A percentile compares a stretch with the other conserved stretches of the same genome.
Conservation (phyloP, 2,888 invertebrate genomes). For the Linnaemya vulpina region DNA sequence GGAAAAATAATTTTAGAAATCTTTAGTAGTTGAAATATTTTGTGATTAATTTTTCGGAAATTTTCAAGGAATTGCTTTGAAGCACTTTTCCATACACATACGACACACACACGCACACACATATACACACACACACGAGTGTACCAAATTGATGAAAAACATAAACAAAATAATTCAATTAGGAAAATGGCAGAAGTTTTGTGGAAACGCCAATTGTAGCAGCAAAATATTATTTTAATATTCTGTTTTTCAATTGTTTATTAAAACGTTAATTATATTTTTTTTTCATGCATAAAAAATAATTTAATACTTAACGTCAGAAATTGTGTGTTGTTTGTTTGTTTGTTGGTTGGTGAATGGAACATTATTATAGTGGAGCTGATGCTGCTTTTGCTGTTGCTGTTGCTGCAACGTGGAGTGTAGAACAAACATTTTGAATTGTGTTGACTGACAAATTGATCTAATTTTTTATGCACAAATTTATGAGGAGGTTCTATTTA, state of each 20-base stretch:
- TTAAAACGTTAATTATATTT: constrained; percentile 15
- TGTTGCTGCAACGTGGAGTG: constrained; percentile 2
- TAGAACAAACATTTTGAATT: constrained; percentile 35
- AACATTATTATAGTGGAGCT: constrained; percentile 20
- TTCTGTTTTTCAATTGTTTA: background rate
- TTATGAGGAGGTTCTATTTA: background rate
- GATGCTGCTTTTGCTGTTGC: background rate
- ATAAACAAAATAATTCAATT: background rate
- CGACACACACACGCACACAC: too few relatives aligned
- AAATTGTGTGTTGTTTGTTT: background rate
- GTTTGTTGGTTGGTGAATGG: background rate
- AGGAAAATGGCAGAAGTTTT: background rate
- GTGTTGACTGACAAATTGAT: constrained; percentile 64
- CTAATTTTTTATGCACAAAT: constrained; percentile 55
- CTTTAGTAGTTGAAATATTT: background rate
- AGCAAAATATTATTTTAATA: constrained; percentile 13
- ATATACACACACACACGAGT: too few relatives aligned
- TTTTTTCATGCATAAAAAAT: background rate
- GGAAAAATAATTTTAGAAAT: constrained; percentile 3
- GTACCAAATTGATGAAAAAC: constrained; percentile 4
- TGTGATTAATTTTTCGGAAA: background rate
- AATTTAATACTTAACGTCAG: constrained; percentile 4
- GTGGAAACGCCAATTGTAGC: constrained; percentile 22
- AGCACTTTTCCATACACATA: too few relatives aligned
- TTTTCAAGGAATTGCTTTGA: constrained; percentile 16